Evolutionary conservation across 2,888 invertebrate genomes (phyloP).

Genomic region (Acanthoscelides obtectus): DNA sequence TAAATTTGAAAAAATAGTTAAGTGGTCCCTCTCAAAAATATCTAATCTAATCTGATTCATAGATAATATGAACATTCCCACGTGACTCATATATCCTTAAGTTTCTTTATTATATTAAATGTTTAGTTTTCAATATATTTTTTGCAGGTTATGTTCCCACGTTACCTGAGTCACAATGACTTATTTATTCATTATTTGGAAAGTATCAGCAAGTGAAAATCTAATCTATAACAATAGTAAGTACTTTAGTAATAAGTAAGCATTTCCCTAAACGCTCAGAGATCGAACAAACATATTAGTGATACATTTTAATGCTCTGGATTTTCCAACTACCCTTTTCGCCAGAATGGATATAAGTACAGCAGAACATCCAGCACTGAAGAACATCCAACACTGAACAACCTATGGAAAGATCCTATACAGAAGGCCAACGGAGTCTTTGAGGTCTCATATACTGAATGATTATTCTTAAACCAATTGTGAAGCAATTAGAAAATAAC

Average conservation of each 20-base stretch:
- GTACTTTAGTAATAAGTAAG: not conserved
- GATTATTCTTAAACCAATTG: too few relatives aligned
- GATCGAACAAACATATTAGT: too few relatives aligned
- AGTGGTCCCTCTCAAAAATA: not conserved
- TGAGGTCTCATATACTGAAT: too few relatives aligned
- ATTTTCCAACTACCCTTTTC: too few relatives aligned
- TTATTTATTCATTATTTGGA: not conserved
- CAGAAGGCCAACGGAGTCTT: too few relatives aligned
- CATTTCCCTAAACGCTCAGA: too few relatives aligned
- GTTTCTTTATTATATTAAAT: not conserved
- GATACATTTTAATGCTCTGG: too few relatives aligned
- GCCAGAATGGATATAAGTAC: too few relatives aligned
- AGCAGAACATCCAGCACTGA: too few relatives aligned
- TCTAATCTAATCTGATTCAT: not conserved
- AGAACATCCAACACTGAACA: too few relatives aligned
- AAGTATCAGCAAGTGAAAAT: not conserved
- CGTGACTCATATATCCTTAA: not conserved
- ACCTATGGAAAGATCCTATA: too few relatives aligned
- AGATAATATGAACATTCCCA: not conserved
- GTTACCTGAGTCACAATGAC: not conserved
- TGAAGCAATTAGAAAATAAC: too few relatives aligned
- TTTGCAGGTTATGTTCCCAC: not conserved
- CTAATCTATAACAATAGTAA: not conserved
- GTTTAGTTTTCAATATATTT: not conserved
- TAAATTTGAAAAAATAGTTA: not conserved